Base-by-base conservation (phyloP, 2,113 vertebrate genomes). In the Numida meleagris region DNA sequence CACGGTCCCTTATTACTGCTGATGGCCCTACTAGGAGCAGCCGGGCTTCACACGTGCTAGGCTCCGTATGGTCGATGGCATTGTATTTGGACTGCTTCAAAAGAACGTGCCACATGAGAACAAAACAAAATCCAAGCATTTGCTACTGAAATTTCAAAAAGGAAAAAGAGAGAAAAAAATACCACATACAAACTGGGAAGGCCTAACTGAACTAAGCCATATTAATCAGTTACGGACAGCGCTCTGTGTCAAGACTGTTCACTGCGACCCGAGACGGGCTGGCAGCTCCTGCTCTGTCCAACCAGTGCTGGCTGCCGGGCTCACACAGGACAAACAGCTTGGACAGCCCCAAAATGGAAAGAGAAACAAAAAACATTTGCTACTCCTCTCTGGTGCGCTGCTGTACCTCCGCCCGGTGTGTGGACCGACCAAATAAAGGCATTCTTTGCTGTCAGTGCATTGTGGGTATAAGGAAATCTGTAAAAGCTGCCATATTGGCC, bases 401-500 rank as follows among this genome's bases (percentile, higher is more conserved):
- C 92, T 70, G 93, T 92, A 96, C 82, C 96, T 93, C 90, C 74
- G 95, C 97, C 97, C 94, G 34, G 82, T 43, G 97, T 96, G 93
- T 91, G 98, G 97, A 97, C 97, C 95, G 86, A 97, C 97, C 97
- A 96, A 97, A 97, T 89, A 95, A 90, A 97, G 97, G 98, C 98
- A 97, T 98, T 98, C 98, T 99, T 98, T 98, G 98, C 98, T 98
- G 98, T 98, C 98, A 98, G 98, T 98, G 98, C 98, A 97, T 98
- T 97, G 98, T 98, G 98, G 98, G 98, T 98, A 96, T 98, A 98
- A 98, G 98, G 98, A 98, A 98, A 98, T 97, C 97, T 97, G 97
- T 97, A 96, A 96, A 94, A 98, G 98, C 98, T 98, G 98, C 98
- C 98, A 97, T 97, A 98, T 97, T 98, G 98, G 98, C 97, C 96